These are phyloP conservation scores for Lacanobia oleracea DNA, from an alignment of 2,888 invertebrate species.

Conservation along the genomic window DNA sequence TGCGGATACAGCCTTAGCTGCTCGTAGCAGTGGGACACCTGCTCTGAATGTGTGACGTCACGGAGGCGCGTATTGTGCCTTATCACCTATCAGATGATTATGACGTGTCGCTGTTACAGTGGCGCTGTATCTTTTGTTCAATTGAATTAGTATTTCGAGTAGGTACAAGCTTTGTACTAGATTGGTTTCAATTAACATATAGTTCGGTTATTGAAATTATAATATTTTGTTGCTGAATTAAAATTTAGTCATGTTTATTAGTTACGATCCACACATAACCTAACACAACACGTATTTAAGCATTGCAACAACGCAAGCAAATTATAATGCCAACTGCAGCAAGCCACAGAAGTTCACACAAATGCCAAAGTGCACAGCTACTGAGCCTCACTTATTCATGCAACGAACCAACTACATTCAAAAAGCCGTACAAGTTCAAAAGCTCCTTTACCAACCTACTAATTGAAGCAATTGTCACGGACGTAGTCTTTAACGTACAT, in stretches of 20 bases:
- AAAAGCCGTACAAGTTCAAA: background rate
- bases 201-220: conserved; percentile 6
- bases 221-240: background rate
- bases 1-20: conserved; percentile 49
- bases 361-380: background rate
- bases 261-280: background rate
- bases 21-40: conserved; percentile 22
- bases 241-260: background rate
- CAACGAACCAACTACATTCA: background rate
- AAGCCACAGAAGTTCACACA: background rate
- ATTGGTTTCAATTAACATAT: conserved; percentile 24
- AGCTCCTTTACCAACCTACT: background rate
- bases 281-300: background rate
- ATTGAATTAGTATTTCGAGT: conserved; percentile 35
- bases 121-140: conserved; percentile 28
- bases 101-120: conserved; percentile 42
- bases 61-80: conserved; percentile 50
- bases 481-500: conserved; percentile 19
- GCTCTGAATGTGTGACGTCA: conserved; percentile 59
- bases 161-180: conserved; percentile 1
- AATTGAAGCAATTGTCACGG: background rate
- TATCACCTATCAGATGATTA: conserved; percentile 61
- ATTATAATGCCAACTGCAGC: background rate
- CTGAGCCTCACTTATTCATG: background rate
- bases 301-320: background rate